A percentile compares a stretch with the other conserved stretches of the same genome.
Evolutionary conservation across 1,140 invertebrate species (phyloP).

Genomic region (Cydia fagiglandana): DNA sequence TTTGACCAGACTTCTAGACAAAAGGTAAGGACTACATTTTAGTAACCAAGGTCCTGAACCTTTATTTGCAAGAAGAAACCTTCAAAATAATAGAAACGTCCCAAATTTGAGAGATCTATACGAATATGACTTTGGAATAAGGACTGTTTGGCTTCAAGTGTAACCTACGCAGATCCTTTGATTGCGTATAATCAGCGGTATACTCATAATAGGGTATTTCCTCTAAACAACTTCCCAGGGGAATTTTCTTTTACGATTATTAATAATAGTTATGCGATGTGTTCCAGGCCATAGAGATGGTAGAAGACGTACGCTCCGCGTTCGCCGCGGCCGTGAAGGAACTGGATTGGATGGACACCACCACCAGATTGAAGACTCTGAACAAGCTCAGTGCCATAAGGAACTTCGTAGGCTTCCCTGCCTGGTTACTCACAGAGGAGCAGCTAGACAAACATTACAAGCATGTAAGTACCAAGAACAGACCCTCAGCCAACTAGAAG

Average conservation of each 20-base stretch:
- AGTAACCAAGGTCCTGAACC: too few species aligned
- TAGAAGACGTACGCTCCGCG: conserved; percentile 85
- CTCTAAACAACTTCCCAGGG: too few species aligned
- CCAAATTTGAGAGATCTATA: too few species aligned
- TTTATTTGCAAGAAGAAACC: too few species aligned
- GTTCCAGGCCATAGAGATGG: conserved; percentile 85
- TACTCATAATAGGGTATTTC: too few species aligned
- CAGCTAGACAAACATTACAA: conserved; percentile 81
- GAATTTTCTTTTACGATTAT: too few species aligned
- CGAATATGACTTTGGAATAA: too few species aligned
- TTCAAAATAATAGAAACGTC: too few species aligned
- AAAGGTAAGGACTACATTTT: conserved; percentile 78
- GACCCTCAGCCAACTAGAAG: background rate
- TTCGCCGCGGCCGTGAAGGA: conserved; percentile 85
- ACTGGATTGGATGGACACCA: conserved; percentile 89
- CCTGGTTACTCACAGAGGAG: conserved; percentile 82
- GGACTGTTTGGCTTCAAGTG: too few species aligned
- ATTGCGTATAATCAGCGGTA: too few species aligned
- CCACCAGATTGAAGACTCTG: conserved; percentile 82
- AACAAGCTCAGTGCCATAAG: conserved; percentile 83
- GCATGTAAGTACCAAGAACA: conserved; percentile 67
- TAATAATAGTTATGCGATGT: too few species aligned
- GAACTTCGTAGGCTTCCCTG: conserved; percentile 86
- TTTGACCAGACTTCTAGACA: conserved; percentile 85
- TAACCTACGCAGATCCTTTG: too few species aligned